A percentile compares a stretch with the other conserved stretches of the same genome.
Evolutionary conservation across 92 coral and sea anemone species (phyloP).

Genomic region (Epizoanthus ramosus): DNA sequence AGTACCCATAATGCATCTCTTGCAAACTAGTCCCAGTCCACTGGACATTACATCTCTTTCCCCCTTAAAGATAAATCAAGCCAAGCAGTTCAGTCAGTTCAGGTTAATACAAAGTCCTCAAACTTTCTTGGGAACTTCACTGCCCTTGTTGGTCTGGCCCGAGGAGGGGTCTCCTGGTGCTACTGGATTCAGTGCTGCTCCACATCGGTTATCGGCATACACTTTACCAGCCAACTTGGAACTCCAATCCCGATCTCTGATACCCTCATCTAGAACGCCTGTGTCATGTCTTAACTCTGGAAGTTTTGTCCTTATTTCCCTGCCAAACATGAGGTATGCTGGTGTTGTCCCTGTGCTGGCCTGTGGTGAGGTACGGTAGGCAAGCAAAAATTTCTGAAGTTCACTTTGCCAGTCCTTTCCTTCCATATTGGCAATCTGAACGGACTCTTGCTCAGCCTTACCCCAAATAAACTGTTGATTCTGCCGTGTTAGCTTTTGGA

Average conservation of each 20-base stretch:
- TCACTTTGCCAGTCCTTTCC: conserved; percentile 51
- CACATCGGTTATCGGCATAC: conserved; percentile 44
- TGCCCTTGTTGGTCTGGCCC: conserved; percentile 22
- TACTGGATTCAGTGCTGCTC: conserved; percentile 37
- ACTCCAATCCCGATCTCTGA: conserved; percentile 54
- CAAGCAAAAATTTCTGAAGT: conserved; percentile 40
- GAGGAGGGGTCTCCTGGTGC: conserved; percentile 38
- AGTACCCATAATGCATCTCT: no score
- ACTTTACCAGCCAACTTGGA: conserved; percentile 38
- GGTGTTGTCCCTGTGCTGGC: conserved; percentile 50
- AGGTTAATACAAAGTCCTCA: conserved; percentile 36
- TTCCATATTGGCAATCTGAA: conserved; percentile 46
- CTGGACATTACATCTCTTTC: no score
- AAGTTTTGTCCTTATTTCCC: conserved; percentile 52
- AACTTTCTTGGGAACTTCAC: conserved; percentile 8
- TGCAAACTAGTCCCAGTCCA: no score
- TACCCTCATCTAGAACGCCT: conserved; percentile 35
- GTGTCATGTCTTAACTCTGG: conserved; percentile 52
- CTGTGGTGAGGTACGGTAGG: conserved; percentile 53
- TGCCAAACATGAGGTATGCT: conserved; percentile 49
- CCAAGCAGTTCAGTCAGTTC: neutral
- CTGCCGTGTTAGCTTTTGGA: conserved; percentile 53
- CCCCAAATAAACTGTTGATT: conserved; percentile 54
- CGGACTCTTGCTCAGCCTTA: conserved; percentile 42
- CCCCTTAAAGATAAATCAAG: neutral